Evolutionary conservation across 2,113 vertebrate genomes (phyloP), one percentile per base, ranked within the genome.

Genomic region (Platanista minor): DNA sequence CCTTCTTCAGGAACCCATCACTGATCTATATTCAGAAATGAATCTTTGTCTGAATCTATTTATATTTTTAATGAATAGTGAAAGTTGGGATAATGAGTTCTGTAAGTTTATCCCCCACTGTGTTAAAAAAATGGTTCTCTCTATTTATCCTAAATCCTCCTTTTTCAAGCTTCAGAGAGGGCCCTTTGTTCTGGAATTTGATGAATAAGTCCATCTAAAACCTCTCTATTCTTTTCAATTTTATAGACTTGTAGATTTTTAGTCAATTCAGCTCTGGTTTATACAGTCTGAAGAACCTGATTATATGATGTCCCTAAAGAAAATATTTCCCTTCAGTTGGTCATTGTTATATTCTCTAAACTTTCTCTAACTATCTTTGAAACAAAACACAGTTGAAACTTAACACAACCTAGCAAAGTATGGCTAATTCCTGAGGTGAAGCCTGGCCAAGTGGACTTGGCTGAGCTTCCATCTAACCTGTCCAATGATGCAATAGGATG

Each of bases 41-140:
- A 95, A 90, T 92, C 90, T 97, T 96, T 94, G 77, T 95, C 95
- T 95, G 78, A 61, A 36, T 84, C 85, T 97, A 96, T 96, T 97
- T 97, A 93, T 97, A 96, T 95, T 95, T 97, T 96, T 96, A 97
- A 97, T 94, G 96, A 97, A 94, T 96, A 97, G 88, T 27, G 91
- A 88, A 94, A 81, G 88, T 95, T 96, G 86, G n/a, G n/a, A 89
- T 96, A 97, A 98, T 98, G 94, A 98, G 94, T 91, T 96, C 91
- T 39, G 21, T 95, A 98, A 94, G 93, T 96, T 95, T 97, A 96
- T 97, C 81, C n/a, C 89, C 93, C 57, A 96, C 93, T 94, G 94
- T 95, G 94, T 94, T 95, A 87, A 96, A 93, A 94, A 93, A 96
- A 86, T 15, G 92, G n/a, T 91, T 95, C 81, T 93, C 80, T 91